Base-by-base conservation (phyloP, 2,797 vertebrate genomes). In the Urosaurus nigricauda region DNA sequence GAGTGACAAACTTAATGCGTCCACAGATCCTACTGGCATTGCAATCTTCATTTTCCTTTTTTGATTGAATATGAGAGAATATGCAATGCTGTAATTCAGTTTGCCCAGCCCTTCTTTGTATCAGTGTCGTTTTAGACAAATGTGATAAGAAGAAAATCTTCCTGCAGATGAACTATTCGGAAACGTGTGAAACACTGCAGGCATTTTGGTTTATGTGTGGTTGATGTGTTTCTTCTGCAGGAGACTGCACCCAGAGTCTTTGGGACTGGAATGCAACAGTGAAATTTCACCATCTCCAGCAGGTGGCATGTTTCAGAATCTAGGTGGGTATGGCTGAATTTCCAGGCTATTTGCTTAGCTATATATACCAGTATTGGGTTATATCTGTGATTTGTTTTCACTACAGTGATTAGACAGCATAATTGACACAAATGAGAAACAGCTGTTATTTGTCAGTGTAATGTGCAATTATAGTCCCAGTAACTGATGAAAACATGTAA, bases 271-370 rank as follows among this genome's bases (percentile, higher is more conserved):
- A 68, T 2, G 88, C 40, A 37, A 86, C 37, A 29, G 89, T 68
- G 65, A 68, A 37, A 87, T 83, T 60, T 83, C 82, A 91, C 77
- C 58, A 92, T 90, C 95, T 95, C 94, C 93, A 94, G 94, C 92
- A 96, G 93, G 94, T 95, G 92, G 93, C 92, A 88, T 47, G 19
- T 85, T 75, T 88, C 85, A 63, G 85, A 93, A 85, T 92, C 79
- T 88, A 82, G 73, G 63, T 84, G 88, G 53, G 90, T 93, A 93
- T 68, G 2, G 43, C 84, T 92, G 91, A 77, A 85, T 93, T 90
- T 21, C 51, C 77, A 70, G 43, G 53, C 19, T 93, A 90, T 91
- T 68, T 32, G 65, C 65, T 68, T 68, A 32, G 32, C 29, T 68
- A 32, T 13, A 93, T 77, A 85, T 92, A 87, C 63, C 43, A 87